Conservation (phyloP, 92 coral and sea anemone genomes). For the Phenganax stokvisi region DNA sequence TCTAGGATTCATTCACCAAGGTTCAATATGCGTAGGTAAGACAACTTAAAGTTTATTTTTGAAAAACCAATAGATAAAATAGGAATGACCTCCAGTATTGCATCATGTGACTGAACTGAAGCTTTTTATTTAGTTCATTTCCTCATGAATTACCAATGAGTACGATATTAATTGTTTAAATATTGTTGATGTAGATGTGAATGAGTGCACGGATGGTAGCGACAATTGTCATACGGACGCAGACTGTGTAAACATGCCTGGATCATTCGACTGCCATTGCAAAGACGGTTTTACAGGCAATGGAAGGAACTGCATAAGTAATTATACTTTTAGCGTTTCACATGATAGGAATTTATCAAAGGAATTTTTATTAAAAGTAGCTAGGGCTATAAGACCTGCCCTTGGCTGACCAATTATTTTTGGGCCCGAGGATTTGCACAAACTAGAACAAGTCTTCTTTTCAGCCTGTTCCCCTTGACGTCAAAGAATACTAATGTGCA, state of each 20-base stretch:
- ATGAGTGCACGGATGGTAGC: slow-evolving; percentile 16
- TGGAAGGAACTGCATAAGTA: slow-evolving; percentile 16
- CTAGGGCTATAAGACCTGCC: neutral
- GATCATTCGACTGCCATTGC: slow-evolving; percentile 18
- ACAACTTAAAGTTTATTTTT: neutral
- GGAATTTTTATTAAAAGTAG: neutral
- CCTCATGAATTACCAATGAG: neutral
- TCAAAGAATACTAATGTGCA: too few species aligned
- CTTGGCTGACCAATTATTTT: too few species aligned
- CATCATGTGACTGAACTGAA: neutral
- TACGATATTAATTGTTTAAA: neutral
- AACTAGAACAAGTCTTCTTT: too few species aligned
- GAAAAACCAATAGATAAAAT: too few species aligned
- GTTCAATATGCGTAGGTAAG: slow-evolving; percentile 16
- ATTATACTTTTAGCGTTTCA: neutral
- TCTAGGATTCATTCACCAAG: slow-evolving; percentile 61
- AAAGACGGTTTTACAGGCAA: slow-evolving; percentile 8
- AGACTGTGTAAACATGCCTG: slow-evolving; percentile 11
- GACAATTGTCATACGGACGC: slow-evolving; percentile 21
- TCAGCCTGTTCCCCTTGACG: too few species aligned
- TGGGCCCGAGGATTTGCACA: too few species aligned
- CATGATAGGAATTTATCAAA: neutral
- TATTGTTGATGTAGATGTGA: neutral
- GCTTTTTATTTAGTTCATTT: neutral
- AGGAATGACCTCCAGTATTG: too few species aligned